Evolutionary conservation across 92 coral and sea anemone species (phyloP), one percentile per base, ranked within the genome.

Genomic region (Chrysogorgia sp.): DNA sequence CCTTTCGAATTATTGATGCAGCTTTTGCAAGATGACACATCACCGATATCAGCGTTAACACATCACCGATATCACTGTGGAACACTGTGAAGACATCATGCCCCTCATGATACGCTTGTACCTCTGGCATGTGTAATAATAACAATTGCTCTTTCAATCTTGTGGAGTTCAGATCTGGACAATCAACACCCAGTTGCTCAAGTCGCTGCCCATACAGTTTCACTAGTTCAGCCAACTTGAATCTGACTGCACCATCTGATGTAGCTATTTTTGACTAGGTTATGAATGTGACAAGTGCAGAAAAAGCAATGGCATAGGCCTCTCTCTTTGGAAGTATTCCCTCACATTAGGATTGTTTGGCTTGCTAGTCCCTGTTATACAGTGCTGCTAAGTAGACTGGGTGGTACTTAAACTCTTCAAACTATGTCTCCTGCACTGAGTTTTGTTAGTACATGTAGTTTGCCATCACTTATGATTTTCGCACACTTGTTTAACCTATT

Each of bases 131-230:
- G 31, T 58, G 81, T 25, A 71, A 70, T n/a, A n/a, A n/a, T 57
- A 75, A 31, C 35, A 79, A 74, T 58, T 75, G 87, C 26, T 87
- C 87, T 63, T 83, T 87, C 67, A 87, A 84, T 37, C 88, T 53
- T 37, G 90, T 83, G 17, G 85, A 82, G 45, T 87, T 85, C n/a
- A 84, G 50, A 12, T 55, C 72, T 64, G 17, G 17, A 35, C 80
- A 29, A 10, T 49, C 75, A 30, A 49, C 32, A 57, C 80, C 84
- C 8, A 85, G 79, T 63, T 85, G 84, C 26, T 85, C 79, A n/a
- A n/a, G n/a, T n/a, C n/a, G n/a, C n/a, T n/a, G n/a, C n/a, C n/a
- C n/a, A n/a, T n/a, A n/a, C n/a, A 85, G 63, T 40, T 34, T 65
- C 17, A 72, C 76, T 21, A 85, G 30, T 45, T 80, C 79, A 14